Evolutionary conservation across 2,797 vertebrate species (phyloP).

Genomic region (Sebastes wilsoni): DNA sequence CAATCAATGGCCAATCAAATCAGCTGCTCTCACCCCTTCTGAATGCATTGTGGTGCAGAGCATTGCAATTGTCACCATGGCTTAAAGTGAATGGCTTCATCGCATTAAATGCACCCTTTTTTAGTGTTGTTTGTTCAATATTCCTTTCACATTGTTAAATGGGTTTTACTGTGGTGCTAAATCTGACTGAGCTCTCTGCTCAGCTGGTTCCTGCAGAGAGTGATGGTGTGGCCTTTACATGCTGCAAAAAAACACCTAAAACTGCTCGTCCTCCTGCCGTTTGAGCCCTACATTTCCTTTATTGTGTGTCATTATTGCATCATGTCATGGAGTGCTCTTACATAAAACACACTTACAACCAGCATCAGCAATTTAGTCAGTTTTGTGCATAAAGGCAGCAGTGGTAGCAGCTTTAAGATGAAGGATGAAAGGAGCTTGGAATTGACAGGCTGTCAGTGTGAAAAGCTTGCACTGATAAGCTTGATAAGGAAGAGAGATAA

Average conservation of each 20-base stretch:
- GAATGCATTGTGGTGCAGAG: not conserved
- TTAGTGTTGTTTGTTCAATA: not conserved
- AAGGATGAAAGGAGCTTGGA: not conserved
- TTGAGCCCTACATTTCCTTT: not conserved
- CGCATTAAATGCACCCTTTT: not conserved
- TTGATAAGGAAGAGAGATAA: not conserved
- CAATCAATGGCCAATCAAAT: not conserved
- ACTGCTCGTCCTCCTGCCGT: not conserved
- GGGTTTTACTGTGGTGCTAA: not conserved
- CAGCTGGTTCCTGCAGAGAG: not conserved
- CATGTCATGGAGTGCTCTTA: not conserved
- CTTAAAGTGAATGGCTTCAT: not conserved
- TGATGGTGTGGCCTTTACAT: not conserved
- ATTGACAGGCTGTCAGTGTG: not conserved
- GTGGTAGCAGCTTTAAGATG: not conserved
- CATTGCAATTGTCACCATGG: not conserved
- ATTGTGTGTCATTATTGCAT: not conserved
- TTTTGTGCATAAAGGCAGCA: not conserved
- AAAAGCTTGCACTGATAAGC: not conserved
- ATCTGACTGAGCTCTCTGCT: not conserved
- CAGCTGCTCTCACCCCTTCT: not conserved
- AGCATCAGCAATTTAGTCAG: not conserved
- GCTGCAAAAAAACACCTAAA: not conserved
- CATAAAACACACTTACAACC: not conserved
- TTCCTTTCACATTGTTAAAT: not conserved